Evolutionary conservation across 1,140 invertebrate species (phyloP), one percentile per base, ranked within the genome.

Genomic region (Drosophila sturtevanti): DNA sequence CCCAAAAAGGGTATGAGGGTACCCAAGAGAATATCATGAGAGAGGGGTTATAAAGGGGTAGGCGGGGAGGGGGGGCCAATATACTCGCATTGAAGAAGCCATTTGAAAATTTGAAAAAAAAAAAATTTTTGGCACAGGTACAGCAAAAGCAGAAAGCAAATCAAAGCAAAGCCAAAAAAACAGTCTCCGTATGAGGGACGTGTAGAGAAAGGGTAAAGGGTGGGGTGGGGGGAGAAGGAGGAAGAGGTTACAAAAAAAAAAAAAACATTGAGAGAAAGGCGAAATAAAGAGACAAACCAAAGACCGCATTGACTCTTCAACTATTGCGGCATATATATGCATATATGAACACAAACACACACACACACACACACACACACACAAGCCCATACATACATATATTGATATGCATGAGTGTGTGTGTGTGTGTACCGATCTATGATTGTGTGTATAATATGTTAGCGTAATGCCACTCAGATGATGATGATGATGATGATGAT

Each of bases 31-130:
- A 37, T 24, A 12, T 35, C 1, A 7, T 31, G 16, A 10, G 0
- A 4, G 35, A 21, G 35, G 21, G 60, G 66, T 52, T 37, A 4
- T 31, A 31, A n/a, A n/a, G 21, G 6, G 41, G 14, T 16, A 41
- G 38, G 14, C 4, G 35, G 34, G 11, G 5, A n/a, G n/a, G 37
- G 37, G n/a, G 5, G 4, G 41, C 16, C 41, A 48, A 48, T 21
- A 48, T 21, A 48, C 41, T 48, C 58, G 65, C 77, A 89, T 87
- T 87, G 84, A 87, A 87, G 84, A 87, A 87, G 84, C 84, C 84
- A 87, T 87, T 87, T 89, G 84, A 87, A 87, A 87, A 87, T 87
- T 87, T 87, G 84, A 89, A 87, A 89, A 87, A 87, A 89, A 87
- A 87, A 87, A 89, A 89, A 77, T 84, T 87, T 89, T 87, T 87